Conservation (phyloP, 2,888 invertebrate genomes). For the Caenorhabditis angaria region DNA sequence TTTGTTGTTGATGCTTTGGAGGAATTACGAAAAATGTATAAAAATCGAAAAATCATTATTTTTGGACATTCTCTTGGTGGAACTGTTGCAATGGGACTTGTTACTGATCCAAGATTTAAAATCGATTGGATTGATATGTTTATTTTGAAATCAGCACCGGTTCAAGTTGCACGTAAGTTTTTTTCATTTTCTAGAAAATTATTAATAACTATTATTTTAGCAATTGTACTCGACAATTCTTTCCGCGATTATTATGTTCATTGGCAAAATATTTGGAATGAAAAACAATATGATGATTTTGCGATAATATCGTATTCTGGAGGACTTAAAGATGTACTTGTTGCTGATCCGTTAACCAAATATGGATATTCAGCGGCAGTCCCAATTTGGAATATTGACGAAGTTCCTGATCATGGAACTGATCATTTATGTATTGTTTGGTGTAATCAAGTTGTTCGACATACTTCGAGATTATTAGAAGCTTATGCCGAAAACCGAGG, state of each 20-base stretch:
- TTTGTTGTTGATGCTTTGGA: slow-evolving; percentile 80
- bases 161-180: slow-evolving; percentile 37
- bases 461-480: slow-evolving; percentile 16
- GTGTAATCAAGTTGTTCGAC: slow-evolving; percentile 71
- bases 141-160: slow-evolving; percentile 38
- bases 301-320: slow-evolving; percentile 61
- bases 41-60: slow-evolving; percentile 31
- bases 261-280: slow-evolving; percentile 13
- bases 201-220: slow-evolving; percentile 20
- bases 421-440: slow-evolving; percentile 72
- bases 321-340: slow-evolving; percentile 60
- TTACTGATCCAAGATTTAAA: slow-evolving; percentile 25
- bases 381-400: slow-evolving; percentile 38
- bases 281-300: not conserved
- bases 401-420: slow-evolving; percentile 44
- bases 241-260: slow-evolving; percentile 14
- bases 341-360: slow-evolving; percentile 31
- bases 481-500: not conserved
- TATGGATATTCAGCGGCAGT: not conserved
- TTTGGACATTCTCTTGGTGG: slow-evolving; percentile 59
- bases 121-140: slow-evolving; percentile 33
- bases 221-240: slow-evolving; percentile 29
- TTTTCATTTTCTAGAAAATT: not conserved
- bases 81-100: slow-evolving; percentile 28
- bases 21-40: not conserved